Base-by-base conservation (phyloP, 2,888 invertebrate species). In the Heteropelma amictum region DNA sequence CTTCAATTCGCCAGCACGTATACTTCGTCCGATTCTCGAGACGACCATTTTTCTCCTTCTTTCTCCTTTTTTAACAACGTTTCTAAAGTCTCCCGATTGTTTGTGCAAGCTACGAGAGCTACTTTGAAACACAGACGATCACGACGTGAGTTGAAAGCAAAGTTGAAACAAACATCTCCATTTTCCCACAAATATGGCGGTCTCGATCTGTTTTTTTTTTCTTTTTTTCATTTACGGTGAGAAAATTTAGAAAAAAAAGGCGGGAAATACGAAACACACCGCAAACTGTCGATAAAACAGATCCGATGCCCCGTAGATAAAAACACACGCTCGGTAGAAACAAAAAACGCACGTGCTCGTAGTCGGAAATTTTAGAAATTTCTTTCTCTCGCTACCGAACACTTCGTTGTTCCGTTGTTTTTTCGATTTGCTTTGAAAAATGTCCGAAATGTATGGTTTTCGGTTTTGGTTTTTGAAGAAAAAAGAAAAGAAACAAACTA, bases 71-170 rank as follows among this genome's bases (percentile, higher is more conserved):
- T 17, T 30, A 3, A 23, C 33, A 21, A 58, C 30, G 33, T 76
- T 64, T 76, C 19, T 75, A 78, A 71, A 71, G 49, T 60, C 47
- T 40, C 73, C 64, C 77, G 81, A 83, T 86, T 84, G 78, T 88
- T 82, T 87, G 83, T 85, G 85, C 88, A 88, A 88, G 88, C 88
- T 86, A 88, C 86, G 85, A 87, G 86, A 86, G 82, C 79, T 84
- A 83, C 83, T 84, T 85, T 82, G 87, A 88, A 86, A 85, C 85
- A 77, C 84, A 85, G 85, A 87, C 85, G 73, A 82, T 86, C 76
- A 87, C 86, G 86, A 88, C 86, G 88, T 88, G 88, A 88, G 88
- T 88, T 80, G 77, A 79, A 81, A n/a, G n/a, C n/a, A n/a, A n/a
- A n/a, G n/a, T n/a, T n/a, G n/a, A 8, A 40, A 71, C 35, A 56